Evolutionary conservation across 2,888 invertebrate species (phyloP).

Genomic region (Hololepta plana): DNA sequence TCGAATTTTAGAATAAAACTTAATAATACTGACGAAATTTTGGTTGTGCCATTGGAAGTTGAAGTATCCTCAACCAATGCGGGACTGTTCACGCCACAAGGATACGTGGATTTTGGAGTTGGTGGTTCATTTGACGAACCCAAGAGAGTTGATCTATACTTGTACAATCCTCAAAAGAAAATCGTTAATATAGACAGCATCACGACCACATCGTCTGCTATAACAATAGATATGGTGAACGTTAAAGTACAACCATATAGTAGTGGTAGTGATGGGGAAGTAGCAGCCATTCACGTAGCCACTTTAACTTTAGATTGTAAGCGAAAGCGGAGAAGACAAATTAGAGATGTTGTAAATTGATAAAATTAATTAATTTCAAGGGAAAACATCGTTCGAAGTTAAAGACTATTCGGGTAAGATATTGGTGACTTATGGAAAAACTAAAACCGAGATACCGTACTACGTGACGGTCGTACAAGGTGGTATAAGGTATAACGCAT

Average conservation of each 20-base stretch:
- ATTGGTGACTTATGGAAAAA: constrained; percentile 31
- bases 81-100: constrained; percentile 62
- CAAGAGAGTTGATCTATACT: constrained; percentile 37
- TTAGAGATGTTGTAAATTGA: background rate
- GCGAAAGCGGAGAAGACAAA: constrained; percentile 15
- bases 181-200: constrained; percentile 45
- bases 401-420: constrained; percentile 38
- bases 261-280: constrained; percentile 9
- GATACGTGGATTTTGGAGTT: constrained; percentile 65
- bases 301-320: constrained; percentile 53
- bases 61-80: constrained; percentile 48
- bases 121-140: constrained; percentile 52
- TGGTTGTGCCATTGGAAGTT: constrained; percentile 71
- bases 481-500: constrained; percentile 35
- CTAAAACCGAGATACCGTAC: constrained; percentile 43
- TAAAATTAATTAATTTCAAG: constrained; percentile 19
- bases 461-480: constrained; percentile 38
- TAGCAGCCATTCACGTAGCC: constrained; percentile 36
- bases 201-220: constrained; percentile 43
- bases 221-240: constrained; percentile 47
- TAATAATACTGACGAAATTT: constrained; percentile 43
- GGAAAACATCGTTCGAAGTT: constrained; percentile 34
- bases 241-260: constrained; percentile 31
- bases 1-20: constrained; percentile 41
- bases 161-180: constrained; percentile 42